Base-by-base conservation (phyloP, 2,797 vertebrate genomes). In the Enteromius fasciolatus region DNA sequence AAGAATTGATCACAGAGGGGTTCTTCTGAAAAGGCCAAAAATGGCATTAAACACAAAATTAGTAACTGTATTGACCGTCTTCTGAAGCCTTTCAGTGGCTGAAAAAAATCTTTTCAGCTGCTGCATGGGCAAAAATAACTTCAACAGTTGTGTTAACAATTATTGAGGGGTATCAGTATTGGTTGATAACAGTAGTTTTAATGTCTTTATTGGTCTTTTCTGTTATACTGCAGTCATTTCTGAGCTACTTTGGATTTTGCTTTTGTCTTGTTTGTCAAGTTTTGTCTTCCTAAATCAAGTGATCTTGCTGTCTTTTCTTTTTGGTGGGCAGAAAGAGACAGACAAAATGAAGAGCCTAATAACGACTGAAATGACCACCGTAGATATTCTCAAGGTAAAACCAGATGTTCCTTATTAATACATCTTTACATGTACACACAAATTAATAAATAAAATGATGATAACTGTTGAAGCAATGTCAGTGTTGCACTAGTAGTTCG, bases 351-450 rank as follows among this genome's bases (percentile, higher is more conserved):
- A 52, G 82, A 88, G 86, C 70, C 80, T 91, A 64, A 81, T 93
- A 82, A 88, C 78, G 2, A 79, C 69, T 81, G 89, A 90, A 84
- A 87, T 75, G 80, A 86, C 87, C 2, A 31, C 79, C 25, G 36
- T 89, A 64, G 86, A 91, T 63, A 57, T 83, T 15, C 83, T 94
- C 7, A 92, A 93, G 92, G 93, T 94, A 89, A 88, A 64, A 33
- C 15, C 31, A 61, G 15, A 23, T 15, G 50, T 67, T 20, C 36
- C 5, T 50, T 3, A 3, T 28, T 4, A 5, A 3, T 57, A 25
- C 54, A 33, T 39, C 15, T 31, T 17, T 33, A 41, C 25, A 76
- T 67, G 28, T 28, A 28, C 28, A 9, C 77, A 67, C 69, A 76
- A 75, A 69, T 75, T 20, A 48, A 44, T 17, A 78, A 84, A 66